Evolutionary conservation across 2,113 vertebrate genomes (phyloP), one percentile per base, ranked within the genome.

Genomic region (Sylvilagus bachmani): DNA sequence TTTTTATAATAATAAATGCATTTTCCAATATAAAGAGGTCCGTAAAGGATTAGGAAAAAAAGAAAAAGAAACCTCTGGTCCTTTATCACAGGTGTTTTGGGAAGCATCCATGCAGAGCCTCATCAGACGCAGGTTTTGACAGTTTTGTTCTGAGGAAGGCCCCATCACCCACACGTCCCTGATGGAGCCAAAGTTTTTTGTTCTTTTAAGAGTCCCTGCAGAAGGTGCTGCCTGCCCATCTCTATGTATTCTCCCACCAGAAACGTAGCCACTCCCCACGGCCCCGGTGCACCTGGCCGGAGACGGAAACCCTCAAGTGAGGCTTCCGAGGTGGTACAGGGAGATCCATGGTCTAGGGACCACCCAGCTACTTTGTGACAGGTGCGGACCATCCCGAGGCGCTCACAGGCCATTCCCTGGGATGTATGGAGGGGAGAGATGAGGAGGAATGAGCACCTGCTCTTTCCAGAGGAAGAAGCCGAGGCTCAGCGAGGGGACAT

Each of bases 21-120:
- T 73, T 84, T 93, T 94, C 38, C n/a, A 67, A 95, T 88, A 71
- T 69, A 29, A 31, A 66, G 81, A 70, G 33, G 29, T 24, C 38
- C 3, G 3, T 71, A 33, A 81, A 67, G 33, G 74, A 73, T 61
- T 67, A 61, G 44, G 53, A 44, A 21, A 10, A 69, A 78, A 67
- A 31, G 33, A 49, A 36, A 49, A 62, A 10, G 19, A 67, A 38
- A 67, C 62, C 0, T 31, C 55, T 67, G 11, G 27, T 73, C 24
- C 12, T 74, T 36, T 49, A 58, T 31, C 10, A 70, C 51, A 83
- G 24, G 55, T 11, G n/a, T 73, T 70, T 87, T 53, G 58, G 49
- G 55, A 74, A 82, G 33, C 33, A 10, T 78, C 79, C 38, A 51
- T 44, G 10, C 22, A 84, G 49, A 33, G 11, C 27, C 70, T 49